Percentiles rank a stretch among this genome's conserved stretches.
phyloP scores from a whole-genome alignment of 2,888 invertebrate genomes.

The Nowickia ferox region DNA sequence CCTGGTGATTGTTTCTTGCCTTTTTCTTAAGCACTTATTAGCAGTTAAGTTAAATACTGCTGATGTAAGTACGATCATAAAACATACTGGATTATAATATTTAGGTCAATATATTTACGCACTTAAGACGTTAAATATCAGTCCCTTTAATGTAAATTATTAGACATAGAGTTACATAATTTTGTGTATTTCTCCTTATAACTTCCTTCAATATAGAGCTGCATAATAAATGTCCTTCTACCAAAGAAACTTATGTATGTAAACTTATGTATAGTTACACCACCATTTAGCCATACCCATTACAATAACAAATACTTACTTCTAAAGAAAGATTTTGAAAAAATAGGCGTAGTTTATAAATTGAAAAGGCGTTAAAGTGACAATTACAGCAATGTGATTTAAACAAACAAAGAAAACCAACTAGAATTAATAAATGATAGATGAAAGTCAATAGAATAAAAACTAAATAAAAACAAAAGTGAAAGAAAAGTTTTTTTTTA shows the following conservation, averaged over 20 bases:
- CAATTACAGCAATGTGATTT: conserved; percentile 21
- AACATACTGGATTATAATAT: too few relatives aligned
- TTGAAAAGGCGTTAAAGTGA: conserved; percentile 25
- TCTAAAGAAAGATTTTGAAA: conserved; percentile 37
- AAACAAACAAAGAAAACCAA: conserved; percentile 1
- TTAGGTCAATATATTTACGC: too few relatives aligned
- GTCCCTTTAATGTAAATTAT: too few relatives aligned
- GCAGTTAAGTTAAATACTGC: too few relatives aligned
- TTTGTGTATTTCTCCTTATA: too few relatives aligned
- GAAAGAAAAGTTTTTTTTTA: conserved; percentile 25
- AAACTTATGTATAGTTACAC: not conserved
- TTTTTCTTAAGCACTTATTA: too few relatives aligned
- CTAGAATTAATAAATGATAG: conserved; percentile 32
- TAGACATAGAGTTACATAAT: too few relatives aligned
- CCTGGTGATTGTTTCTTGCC: too few relatives aligned
- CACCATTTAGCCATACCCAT: conserved; percentile 40
- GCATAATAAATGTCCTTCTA: too few relatives aligned
- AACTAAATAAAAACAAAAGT: not conserved
- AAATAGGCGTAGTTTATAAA: conserved; percentile 67
- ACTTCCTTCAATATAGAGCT: too few relatives aligned
- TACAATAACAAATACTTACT: conserved; percentile 52
- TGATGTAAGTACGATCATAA: too few relatives aligned
- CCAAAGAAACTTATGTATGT: not conserved
- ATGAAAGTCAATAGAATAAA: conserved; percentile 18
- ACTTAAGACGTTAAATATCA: too few relatives aligned